Base-by-base conservation (phyloP, 2,888 invertebrate species). In the Agriotes lineatus region DNA sequence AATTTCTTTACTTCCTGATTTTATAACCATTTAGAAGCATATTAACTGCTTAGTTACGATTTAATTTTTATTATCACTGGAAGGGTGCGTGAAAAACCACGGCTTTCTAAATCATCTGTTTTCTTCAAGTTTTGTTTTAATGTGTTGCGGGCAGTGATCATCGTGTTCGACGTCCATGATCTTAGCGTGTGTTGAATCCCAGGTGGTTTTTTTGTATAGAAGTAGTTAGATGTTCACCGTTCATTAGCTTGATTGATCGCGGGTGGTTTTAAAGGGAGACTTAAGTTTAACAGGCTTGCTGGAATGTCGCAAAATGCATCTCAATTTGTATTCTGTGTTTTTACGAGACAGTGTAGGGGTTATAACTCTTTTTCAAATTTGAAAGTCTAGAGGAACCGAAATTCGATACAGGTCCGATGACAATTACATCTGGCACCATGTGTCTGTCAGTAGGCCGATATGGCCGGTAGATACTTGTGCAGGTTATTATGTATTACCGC, bases 401-500 rank as follows among this genome's bases (percentile, higher is more conserved):
- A 52, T 12, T 39, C 39, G 39, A 4, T 20, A 37, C 7, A 39
- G 37, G 19, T 37, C 42, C 18, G 35, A 35, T 0, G 37, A 33
- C 37, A 7, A 56, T 56, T 18, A 18, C 7, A 33, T 56, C 35
- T 1, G 44, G 44, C 1, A 9, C 14, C 25, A 37, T 18, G 7
- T 37, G n/a, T 5, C 25, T 20, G 12, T 50, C 2, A n/a, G 50
- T 50, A 16, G 56, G 16, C 54, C 54, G 9, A n/a, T 54, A 54
- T 58, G 22, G 9, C 30, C 44, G n/a, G 58, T 22, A 2, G 44
- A 58, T 16, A 35, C 35, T 6, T 33, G n/a, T n/a, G n/a, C n/a
- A n/a, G n/a, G n/a, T n/a, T n/a, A n/a, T n/a, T n/a, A n/a, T n/a
- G n/a, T n/a, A n/a, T n/a, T n/a, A n/a, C n/a, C n/a, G n/a, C n/a